Conservation (phyloP, 2,797 vertebrate species). For the Octomys mimax region DNA sequence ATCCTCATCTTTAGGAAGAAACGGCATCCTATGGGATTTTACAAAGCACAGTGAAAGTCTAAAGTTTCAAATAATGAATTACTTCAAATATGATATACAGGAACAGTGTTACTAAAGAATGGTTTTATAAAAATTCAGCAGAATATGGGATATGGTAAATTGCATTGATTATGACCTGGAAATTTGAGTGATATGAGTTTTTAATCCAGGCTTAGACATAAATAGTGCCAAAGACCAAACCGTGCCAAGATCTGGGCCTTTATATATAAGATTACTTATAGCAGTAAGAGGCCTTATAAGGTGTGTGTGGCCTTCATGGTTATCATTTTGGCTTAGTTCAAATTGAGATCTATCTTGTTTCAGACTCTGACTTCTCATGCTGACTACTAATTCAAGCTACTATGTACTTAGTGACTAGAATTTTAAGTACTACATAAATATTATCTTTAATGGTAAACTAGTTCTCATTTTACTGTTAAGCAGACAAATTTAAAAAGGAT, state of each 20-base stretch:
- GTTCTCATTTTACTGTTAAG: not conserved
- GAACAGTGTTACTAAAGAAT: not conserved
- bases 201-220: not conserved
- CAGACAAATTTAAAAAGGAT: not conserved
- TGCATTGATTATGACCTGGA: not conserved
- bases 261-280: not conserved
- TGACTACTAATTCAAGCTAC: constrained; percentile 25
- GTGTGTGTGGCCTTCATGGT: not conserved
- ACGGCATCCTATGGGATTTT: not conserved
- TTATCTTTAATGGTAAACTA: not conserved
- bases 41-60: constrained; percentile 20
- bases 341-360: not conserved
- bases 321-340: constrained; percentile 53
- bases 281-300: not conserved
- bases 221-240: not conserved
- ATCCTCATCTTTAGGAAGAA: constrained; percentile 44
- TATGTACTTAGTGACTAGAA: not conserved
- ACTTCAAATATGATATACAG: not conserved
- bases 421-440: constrained; percentile 1
- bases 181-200: constrained; percentile 19
- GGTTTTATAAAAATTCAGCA: constrained; percentile 12
- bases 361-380: not conserved
- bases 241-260: not conserved
- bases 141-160: not conserved
- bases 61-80: not conserved